phyloP scores from a whole-genome alignment of 2,888 invertebrate species.

The Acleris emargana region DNA sequence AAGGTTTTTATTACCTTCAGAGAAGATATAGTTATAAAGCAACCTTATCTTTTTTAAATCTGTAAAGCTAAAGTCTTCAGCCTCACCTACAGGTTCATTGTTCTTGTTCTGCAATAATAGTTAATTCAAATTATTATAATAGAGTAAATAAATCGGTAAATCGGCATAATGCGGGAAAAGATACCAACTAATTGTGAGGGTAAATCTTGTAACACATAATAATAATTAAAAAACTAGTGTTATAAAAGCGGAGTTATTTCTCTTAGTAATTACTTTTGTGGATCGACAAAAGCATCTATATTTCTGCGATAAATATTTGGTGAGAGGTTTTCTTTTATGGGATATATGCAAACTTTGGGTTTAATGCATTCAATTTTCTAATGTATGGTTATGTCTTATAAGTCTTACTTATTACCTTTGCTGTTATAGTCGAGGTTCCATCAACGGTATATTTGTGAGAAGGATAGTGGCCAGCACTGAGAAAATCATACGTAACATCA shows the following conservation, averaged over 20 bases:
- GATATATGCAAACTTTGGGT: no score
- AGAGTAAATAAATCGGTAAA: no score
- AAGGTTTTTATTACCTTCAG: not conserved
- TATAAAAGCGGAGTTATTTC: no score
- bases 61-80: constrained; percentile 40
- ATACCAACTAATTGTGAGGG: no score
- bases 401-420: constrained; percentile 47
- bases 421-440: constrained; percentile 57
- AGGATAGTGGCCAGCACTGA: constrained; percentile 63
- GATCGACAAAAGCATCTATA: no score
- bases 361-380: no score
- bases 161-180: no score
- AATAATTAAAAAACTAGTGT: no score
- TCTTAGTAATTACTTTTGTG: no score
- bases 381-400: not conserved
- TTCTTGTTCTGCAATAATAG: constrained; percentile 27
- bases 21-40: constrained; percentile 1
- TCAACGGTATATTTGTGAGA: constrained; percentile 57
- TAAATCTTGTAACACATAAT: no score
- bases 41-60: constrained; percentile 15
- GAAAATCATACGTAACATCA: constrained; percentile 57
- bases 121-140: not conserved
- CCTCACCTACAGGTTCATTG: constrained; percentile 34
- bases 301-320: no score
- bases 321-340: no score